Evolutionary conservation across 2,888 invertebrate genomes (phyloP), one percentile per base, ranked within the genome.

Genomic region (Erebia palarica): DNA sequence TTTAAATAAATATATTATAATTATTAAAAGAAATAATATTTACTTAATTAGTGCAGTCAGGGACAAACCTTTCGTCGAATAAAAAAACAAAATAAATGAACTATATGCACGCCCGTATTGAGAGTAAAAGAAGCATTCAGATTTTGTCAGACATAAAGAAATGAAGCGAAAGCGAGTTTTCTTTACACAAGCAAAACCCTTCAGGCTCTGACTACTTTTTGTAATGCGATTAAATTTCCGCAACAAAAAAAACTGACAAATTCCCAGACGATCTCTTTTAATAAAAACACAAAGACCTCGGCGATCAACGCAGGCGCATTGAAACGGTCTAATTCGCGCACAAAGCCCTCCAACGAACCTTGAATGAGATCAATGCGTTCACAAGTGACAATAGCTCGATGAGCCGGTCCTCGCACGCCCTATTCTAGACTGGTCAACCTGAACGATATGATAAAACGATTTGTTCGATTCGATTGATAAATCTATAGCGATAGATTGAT

Each of bases 301-400:
- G 13, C 74, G 69, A 70, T 72, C 72, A 69, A 70, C 75, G 74
- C 74, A 69, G 57, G 70, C 75, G 75, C 75, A 73, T 66, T 73
- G 65, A 74, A 70, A 71, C 70, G 70, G 49, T 61, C 63, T 68
- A 74, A 74, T 70, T 63, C 72, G 66, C 14, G 66, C 68, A 74
- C 74, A 74, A 74, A 74, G 70, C 70, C 65, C n/a, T 21, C 27
- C 61, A 60, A 47, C 63, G 64, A 68, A 44, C 64, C 70, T 68
- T 72, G 68, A 72, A 72, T 72, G 74, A 63, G 68, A 68, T 68
- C 65, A 69, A 36, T 49, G 63, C 64, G 42, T 69, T 65, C 58
- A 64, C 64, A 65, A 14, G 44, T 49, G 36, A 69, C 65, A 69
- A 69, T 65, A 27, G 65, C 59, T 21, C 58, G 13, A 36, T 59